Conservation (phyloP, 2,888 invertebrate genomes). For the Synergus itoensis region DNA sequence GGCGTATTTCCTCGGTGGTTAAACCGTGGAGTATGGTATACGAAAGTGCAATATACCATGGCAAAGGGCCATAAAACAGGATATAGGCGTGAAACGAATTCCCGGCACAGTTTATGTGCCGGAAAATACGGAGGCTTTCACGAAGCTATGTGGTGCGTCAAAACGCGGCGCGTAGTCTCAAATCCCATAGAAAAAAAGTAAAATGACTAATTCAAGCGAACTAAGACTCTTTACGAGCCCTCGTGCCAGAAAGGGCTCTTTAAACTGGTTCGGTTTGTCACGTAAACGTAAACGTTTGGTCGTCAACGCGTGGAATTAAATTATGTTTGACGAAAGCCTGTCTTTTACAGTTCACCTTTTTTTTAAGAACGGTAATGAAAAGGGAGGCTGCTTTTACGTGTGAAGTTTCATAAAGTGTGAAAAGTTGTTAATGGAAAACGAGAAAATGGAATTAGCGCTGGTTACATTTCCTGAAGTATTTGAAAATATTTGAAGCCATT, state of each 20-base stretch:
- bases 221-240: constrained; percentile 32
- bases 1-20: constrained; percentile 34
- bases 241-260: constrained; percentile 2
- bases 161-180: neutral
- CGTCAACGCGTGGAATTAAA: constrained; percentile 38
- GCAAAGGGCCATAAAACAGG: constrained; percentile 30
- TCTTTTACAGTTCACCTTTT: constrained; percentile 1
- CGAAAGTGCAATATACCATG: constrained; percentile 38
- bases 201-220: constrained; percentile 24
- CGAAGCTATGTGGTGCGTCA: constrained; percentile 15
- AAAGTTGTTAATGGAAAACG: neutral
- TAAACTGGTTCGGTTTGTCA: constrained; percentile 7
- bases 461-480: neutral
- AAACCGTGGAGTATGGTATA: constrained; percentile 17
- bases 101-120: constrained; percentile 35
- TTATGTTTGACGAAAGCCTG: constrained; percentile 33
- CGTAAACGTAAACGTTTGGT: constrained; percentile 22
- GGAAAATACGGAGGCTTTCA: constrained; percentile 39
- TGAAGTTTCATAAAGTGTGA: neutral
- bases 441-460: neutral
- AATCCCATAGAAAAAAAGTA: constrained; percentile 32
- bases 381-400: neutral
- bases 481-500: too few species aligned
- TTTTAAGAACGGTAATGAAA: neutral
- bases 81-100: constrained; percentile 43